Percentiles rank a stretch among this genome's conserved stretches.
phyloP scores from a whole-genome alignment of 2,113 vertebrate genomes.

The Hippocampus mohnikei region DNA sequence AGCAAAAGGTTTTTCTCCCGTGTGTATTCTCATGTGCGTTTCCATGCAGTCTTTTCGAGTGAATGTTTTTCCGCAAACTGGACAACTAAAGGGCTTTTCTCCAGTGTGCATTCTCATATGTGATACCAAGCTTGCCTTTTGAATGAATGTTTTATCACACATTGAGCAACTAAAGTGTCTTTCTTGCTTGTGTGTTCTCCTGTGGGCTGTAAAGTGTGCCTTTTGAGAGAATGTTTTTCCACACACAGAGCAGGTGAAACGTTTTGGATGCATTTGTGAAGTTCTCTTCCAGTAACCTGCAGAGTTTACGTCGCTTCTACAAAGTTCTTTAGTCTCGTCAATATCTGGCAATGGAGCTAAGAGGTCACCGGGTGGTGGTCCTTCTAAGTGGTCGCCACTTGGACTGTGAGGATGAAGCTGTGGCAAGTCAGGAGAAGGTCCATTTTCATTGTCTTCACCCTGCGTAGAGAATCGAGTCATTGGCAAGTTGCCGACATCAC shows the following conservation, averaged over 20 bases:
- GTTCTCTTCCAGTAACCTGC: neutral
- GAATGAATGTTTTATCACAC: neutral
- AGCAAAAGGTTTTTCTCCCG: neutral
- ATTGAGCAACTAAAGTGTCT: neutral
- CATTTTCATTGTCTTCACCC: neutral
- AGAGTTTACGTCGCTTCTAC: neutral
- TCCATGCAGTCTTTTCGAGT: neutral
- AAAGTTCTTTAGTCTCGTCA: neutral
- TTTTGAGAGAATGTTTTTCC: neutral
- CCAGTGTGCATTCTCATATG: neutral
- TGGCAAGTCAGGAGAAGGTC: neutral
- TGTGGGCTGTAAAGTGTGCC: too few relatives aligned
- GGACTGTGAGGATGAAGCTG: neutral
- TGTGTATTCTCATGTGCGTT: neutral
- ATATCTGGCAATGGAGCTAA: neutral
- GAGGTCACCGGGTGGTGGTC: neutral
- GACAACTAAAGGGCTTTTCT: neutral
- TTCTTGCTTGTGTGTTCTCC: too few relatives aligned
- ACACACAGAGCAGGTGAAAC: neutral
- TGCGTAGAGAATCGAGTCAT: neutral
- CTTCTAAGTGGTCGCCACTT: neutral
- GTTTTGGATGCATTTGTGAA: neutral
- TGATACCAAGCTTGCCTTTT: neutral
- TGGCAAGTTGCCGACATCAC: neutral
- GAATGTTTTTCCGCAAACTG: neutral